Percentiles rank a stretch among this genome's conserved stretches.
phyloP scores from a whole-genome alignment of 1,140 invertebrate genomes.

The Phenacoccus solenopsis region DNA sequence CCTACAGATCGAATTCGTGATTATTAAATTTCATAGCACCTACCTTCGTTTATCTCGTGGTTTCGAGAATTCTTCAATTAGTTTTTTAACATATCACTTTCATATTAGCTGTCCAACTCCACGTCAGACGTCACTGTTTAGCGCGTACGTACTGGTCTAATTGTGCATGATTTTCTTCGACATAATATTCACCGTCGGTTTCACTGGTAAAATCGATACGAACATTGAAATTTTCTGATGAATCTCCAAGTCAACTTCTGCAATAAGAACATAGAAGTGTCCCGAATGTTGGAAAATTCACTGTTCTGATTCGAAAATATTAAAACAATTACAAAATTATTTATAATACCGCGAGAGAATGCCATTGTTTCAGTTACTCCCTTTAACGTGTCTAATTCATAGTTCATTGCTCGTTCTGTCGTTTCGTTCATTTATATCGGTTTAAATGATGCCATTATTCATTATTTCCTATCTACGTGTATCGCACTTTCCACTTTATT shows the following conservation, averaged over 20 bases:
- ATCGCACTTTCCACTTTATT: too few species aligned
- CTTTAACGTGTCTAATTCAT: neutral
- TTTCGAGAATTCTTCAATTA: neutral
- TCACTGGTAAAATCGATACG: slow-evolving; percentile 1
- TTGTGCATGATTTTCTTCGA: neutral
- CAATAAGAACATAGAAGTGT: neutral
- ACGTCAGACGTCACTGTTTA: neutral
- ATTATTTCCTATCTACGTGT: too few species aligned
- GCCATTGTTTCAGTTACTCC: neutral
- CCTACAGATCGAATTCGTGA: neutral
- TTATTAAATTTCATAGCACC: neutral
- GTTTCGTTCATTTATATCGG: too few species aligned
- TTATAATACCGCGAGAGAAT: neutral
- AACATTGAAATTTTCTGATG: neutral
- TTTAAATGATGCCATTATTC: too few species aligned
- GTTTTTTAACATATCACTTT: neutral
- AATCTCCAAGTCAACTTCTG: neutral
- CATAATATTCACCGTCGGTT: neutral
- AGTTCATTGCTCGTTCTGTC: neutral
- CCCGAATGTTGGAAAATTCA: too few species aligned
- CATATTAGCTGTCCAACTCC: too few species aligned
- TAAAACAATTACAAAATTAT: too few species aligned
- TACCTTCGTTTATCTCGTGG: neutral
- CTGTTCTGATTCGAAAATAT: too few species aligned
- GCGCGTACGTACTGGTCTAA: neutral